Base-by-base conservation (phyloP, 2,113 vertebrate genomes). In the Embiotoca jacksoni region DNA sequence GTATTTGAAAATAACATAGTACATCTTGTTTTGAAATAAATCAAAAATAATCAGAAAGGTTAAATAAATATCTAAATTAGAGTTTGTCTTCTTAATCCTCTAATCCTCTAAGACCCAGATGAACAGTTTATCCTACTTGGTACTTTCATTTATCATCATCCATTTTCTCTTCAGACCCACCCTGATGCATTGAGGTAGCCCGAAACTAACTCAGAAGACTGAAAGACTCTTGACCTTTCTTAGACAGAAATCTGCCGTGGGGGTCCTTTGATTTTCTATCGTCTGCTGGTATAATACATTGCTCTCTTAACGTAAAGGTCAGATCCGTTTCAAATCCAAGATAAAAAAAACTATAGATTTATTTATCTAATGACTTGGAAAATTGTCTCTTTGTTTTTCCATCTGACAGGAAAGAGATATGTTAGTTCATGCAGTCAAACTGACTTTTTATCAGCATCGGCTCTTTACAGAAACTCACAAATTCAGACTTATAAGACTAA, bases 211-310 rank as follows among this genome's bases (percentile, higher is more conserved):
- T 74, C 0, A 53, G 36, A 30, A 50, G 59, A 53, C 50, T 53
- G 14, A 81, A 46, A 77, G 37, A 58, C 57, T 59, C 47, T 72
- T 72, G 69, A 75, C 59, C 73, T 85, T 69, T 50, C 13, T 30
- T 4, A 81, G 39, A 72, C 8, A 78, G 55, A 58, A 72, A 60
- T 55, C 44, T 36, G 41, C 46, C 59, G 53, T 41, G 49, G 33
- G 65, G 15, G 10, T 41, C 59, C 9, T 65, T 49, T 62, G 31
- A 3, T 41, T 64, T 78, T 52, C 8, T 16, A 7, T 32, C 5
- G 41, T 53, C n/a, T 65, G 35, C 15, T 36, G 1, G 8, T 30
- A 13, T 47, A 36, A 72, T 41, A 30, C 33, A 54, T 60, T 39
- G 36, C 1, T 33, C 33, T 49, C 32, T 13, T 7, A 13, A 44